Evolutionary conservation across 1,140 invertebrate genomes (phyloP), one percentile per base, ranked within the genome.

Genomic region (Diabrotica virgifera): DNA sequence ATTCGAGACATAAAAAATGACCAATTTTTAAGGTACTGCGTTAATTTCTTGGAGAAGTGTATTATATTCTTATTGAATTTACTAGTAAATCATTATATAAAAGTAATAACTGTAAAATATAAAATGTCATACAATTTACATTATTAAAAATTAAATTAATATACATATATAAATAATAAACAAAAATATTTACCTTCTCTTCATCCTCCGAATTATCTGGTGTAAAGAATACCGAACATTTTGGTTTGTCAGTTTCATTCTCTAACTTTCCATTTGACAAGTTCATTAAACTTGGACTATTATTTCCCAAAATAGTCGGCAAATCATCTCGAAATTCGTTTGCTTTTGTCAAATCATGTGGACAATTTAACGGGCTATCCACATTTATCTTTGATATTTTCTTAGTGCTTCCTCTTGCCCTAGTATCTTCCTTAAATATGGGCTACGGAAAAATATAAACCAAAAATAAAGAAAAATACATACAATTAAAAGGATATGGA

Each of bases 281-380:
- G 55, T 37, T 24, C 4, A 5, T 37, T 5, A 63, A 37, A 52
- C 35, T 36, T 9, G 10, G 38, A 58, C 37, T 50, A 35, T 63
- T 53, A 24, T 64, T 40, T 57, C 78, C 77, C 9, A 89, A 74
- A 13, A 89, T 72, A 40, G 85, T 87, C 3, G 86, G 86, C 36
- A 89, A 75, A 78, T 88, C 82, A 57, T 85, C 86, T 70, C 84
- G 80, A 59, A 80, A 79, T 65, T 90, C 88, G 6, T 79, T 80
- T 5, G 74, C 75, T 37, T 85, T 83, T 0, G 87, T 82, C 53
- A 89, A 79, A 77, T 93, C 91, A 74, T 92, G 90, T 0, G 87
- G 85, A 62, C 84, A 84, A 72, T 86, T 82, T 4, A 88, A 77
- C 66, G 85, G 81, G 63, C 79, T 83, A 13, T 85, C 82, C 6